Conservation (phyloP, 2,888 invertebrate species). For the Sepioteuthis lessoniana region DNA sequence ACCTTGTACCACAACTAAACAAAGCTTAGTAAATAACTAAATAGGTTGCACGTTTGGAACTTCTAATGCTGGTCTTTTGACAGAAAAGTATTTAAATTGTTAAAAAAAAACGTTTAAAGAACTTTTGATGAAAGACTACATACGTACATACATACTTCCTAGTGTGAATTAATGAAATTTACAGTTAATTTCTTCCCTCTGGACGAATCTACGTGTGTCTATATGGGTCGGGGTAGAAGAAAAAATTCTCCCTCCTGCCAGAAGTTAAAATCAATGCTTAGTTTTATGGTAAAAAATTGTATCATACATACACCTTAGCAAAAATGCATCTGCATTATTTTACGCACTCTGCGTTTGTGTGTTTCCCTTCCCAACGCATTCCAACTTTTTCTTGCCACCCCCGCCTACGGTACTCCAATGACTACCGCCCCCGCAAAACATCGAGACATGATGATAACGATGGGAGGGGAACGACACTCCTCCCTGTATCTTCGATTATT, state of each 20-base stretch:
- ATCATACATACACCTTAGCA: background rate
- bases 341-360: too few relatives aligned
- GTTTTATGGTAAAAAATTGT: background rate
- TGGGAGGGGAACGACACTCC: background rate
- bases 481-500: background rate
- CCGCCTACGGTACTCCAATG: background rate
- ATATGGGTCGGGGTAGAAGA: background rate
- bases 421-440: conserved; percentile 19
- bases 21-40: too few relatives aligned
- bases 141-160: too few relatives aligned
- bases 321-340: background rate
- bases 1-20: too few relatives aligned
- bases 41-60: too few relatives aligned
- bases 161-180: too few relatives aligned
- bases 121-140: too few relatives aligned
- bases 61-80: too few relatives aligned
- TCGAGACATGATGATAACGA: background rate
- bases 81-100: too few relatives aligned
- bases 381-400: background rate
- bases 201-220: background rate
- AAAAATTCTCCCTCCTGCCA: background rate
- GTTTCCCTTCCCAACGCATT: background rate
- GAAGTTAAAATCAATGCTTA: background rate
- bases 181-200: background rate
- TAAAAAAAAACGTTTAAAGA: too few relatives aligned